Evolutionary conservation across 2,888 invertebrate species (phyloP).

Genomic region (Dioctria linearis): DNA sequence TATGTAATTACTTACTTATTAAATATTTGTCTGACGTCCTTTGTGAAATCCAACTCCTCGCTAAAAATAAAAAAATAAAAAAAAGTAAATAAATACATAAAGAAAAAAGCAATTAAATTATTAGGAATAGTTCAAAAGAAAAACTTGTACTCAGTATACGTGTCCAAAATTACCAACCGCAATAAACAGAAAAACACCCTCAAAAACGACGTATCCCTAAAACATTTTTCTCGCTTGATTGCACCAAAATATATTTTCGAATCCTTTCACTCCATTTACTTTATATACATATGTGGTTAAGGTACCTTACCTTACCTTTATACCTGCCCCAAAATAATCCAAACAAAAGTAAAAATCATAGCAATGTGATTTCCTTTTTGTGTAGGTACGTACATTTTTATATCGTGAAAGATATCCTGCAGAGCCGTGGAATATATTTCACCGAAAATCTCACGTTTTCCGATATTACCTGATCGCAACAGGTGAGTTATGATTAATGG

Average conservation of each 20-base stretch:
- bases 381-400: neutral
- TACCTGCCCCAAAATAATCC: neutral
- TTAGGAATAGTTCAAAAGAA: too few species aligned
- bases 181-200: neutral
- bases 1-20: too few species aligned
- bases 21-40: too few species aligned
- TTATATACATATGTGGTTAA: neutral
- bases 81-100: too few species aligned
- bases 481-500: constrained; percentile 53
- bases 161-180: too few species aligned
- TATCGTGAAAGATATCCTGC: constrained; percentile 29
- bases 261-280: constrained; percentile 35
- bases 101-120: too few species aligned
- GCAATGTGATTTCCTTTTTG: constrained; percentile 27
- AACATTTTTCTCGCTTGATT: neutral
- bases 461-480: constrained; percentile 23
- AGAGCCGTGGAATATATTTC: constrained; percentile 12
- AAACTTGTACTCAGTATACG: too few species aligned
- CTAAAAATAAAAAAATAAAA: too few species aligned
- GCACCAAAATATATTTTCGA: constrained; percentile 12
- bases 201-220: neutral
- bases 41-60: too few species aligned
- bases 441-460: constrained; percentile 21
- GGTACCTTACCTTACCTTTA: too few species aligned
- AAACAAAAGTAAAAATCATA: constrained; percentile 31